phyloP scores from a whole-genome alignment of 2,888 invertebrate species.

The Magallana nippona region DNA sequence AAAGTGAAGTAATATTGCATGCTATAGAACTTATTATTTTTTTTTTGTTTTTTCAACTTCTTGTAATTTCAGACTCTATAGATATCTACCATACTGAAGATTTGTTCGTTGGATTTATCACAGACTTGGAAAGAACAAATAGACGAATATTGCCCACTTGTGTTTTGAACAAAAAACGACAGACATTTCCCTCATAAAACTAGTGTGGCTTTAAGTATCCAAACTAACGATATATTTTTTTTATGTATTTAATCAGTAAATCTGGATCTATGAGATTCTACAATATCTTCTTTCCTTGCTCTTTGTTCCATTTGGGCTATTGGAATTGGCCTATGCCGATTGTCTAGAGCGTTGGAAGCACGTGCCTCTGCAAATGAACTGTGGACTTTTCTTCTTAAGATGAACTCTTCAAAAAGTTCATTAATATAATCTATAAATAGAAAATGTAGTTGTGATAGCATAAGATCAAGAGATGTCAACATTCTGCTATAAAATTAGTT shows the following conservation, averaged over 20 bases:
- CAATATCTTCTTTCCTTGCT: neutral
- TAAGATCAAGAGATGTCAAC: too few relatives aligned
- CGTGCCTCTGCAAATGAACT: neutral
- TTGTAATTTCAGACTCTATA: conserved; percentile 20
- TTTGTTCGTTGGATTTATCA: conserved; percentile 37
- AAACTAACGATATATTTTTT: neutral
- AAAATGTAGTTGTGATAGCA: too few relatives aligned
- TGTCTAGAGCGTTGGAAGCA: neutral
- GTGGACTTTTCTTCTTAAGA: conserved; percentile 14
- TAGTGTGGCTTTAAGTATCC: conserved; percentile 37
- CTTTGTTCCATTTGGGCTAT: neutral
- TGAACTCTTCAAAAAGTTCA: neutral
- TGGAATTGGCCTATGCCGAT: neutral
- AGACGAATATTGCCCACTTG: conserved; percentile 31
- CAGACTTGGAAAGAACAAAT: conserved; percentile 31
- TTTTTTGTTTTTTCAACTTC: too few relatives aligned
- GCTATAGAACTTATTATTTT: too few relatives aligned
- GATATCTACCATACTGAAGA: conserved; percentile 36
- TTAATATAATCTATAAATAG: conserved; percentile 21
- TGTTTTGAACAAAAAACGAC: conserved; percentile 29
- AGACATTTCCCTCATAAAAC: conserved; percentile 28
- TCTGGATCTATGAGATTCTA: neutral
- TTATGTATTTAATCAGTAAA: neutral
- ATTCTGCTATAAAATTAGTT: too few relatives aligned
- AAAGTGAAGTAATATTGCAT: neutral